Evolutionary conservation across 2,797 vertebrate species (phyloP).

Genomic region (Nasua narica): DNA sequence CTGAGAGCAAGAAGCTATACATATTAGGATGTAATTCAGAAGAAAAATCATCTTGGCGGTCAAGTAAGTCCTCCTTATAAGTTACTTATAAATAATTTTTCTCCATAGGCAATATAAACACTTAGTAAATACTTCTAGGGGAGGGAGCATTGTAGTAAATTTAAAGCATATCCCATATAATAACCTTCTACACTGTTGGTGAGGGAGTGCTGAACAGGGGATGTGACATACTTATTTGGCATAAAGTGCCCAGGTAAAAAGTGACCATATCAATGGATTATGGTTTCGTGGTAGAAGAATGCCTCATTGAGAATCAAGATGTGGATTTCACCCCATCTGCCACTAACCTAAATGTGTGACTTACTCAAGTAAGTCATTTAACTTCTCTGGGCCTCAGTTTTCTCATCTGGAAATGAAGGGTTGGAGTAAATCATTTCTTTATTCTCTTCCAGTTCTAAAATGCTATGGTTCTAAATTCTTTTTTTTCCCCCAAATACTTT

Average conservation of each 20-base stretch:
- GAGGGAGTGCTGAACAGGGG: neutral
- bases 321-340: neutral
- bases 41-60: slow-evolving; percentile 71
- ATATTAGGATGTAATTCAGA: slow-evolving; percentile 74
- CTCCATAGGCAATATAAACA: slow-evolving; percentile 69
- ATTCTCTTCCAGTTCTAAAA: neutral
- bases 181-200: neutral
- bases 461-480: neutral
- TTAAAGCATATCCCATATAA: slow-evolving; percentile 19
- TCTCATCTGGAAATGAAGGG: neutral
- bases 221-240: neutral
- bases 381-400: neutral
- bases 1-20: slow-evolving; percentile 72
- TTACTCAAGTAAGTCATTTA: neutral
- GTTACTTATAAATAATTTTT: slow-evolving; percentile 75
- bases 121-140: slow-evolving; percentile 68
- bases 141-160: slow-evolving; percentile 32
- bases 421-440: neutral
- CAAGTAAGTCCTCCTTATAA: slow-evolving; percentile 75
- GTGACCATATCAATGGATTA: neutral
- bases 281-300: neutral
- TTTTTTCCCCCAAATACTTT: too few species aligned
- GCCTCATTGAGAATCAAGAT: neutral
- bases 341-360: neutral
- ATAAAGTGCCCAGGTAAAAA: neutral